phyloP scores from a whole-genome alignment of 1,140 invertebrate species.

The Anastrepha obliqua region DNA sequence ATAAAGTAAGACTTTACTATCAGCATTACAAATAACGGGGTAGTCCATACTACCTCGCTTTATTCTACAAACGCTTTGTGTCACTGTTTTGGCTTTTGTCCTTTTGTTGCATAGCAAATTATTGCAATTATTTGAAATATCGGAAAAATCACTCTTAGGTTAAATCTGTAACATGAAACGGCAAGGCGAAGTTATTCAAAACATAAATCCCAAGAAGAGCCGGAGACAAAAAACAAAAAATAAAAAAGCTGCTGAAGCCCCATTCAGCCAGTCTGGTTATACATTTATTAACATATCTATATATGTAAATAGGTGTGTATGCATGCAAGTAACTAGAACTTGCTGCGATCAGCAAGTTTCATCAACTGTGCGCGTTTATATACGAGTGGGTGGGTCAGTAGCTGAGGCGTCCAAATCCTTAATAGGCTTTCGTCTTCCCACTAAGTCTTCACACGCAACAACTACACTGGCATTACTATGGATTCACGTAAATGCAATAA shows the following conservation, averaged over 20 bases:
- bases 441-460: constrained; percentile 40
- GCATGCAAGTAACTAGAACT: neutral
- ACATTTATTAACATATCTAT: neutral
- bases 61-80: too few species aligned
- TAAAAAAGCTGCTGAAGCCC: neutral
- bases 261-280: neutral
- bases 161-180: neutral
- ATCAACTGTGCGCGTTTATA: neutral
- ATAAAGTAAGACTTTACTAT: too few species aligned
- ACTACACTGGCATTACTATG: neutral
- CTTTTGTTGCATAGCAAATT: too few species aligned
- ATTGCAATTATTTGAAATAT: too few species aligned
- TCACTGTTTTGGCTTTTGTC: too few species aligned
- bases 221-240: neutral
- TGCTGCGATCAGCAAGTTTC: neutral
- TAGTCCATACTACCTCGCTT: too few species aligned
- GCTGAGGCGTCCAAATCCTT: constrained; percentile 31
- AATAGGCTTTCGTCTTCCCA: constrained; percentile 18
- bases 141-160: too few species aligned
- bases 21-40: too few species aligned
- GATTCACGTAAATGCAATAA: neutral
- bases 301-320: neutral
- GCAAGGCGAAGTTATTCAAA: neutral
- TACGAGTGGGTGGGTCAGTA: constrained; percentile 2
- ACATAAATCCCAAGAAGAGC: neutral